Evolutionary conservation across 1,140 invertebrate genomes (phyloP).

Genomic region (Teleopsis dalmanni): DNA sequence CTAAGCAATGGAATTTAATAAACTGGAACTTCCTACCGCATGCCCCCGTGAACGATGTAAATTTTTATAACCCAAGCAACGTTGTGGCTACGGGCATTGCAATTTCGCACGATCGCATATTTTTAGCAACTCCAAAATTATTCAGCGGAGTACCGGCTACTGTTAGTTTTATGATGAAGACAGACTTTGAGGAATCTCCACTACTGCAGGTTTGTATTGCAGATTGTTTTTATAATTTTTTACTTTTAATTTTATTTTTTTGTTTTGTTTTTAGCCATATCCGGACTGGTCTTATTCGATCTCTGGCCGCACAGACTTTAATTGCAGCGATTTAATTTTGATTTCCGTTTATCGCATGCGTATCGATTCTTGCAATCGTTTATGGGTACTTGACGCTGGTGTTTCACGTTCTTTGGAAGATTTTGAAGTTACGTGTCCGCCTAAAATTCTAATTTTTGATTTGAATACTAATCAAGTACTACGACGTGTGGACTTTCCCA

Average conservation of each 20-base stretch:
- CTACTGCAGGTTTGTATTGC: slow-evolving; percentile 47
- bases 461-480: slow-evolving; percentile 60
- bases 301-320: slow-evolving; percentile 57
- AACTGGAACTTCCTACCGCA: slow-evolving; percentile 58
- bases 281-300: slow-evolving; percentile 72
- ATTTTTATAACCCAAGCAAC: slow-evolving; percentile 59
- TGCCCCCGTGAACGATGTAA: slow-evolving; percentile 45
- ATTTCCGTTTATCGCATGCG: slow-evolving; percentile 69
- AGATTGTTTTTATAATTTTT: not conserved
- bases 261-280: slow-evolving; percentile 52
- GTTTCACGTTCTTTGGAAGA: slow-evolving; percentile 67
- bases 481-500: slow-evolving; percentile 51
- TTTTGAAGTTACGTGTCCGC: slow-evolving; percentile 64
- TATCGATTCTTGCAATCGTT: slow-evolving; percentile 63
- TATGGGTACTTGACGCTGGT: slow-evolving; percentile 67
- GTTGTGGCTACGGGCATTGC: slow-evolving; percentile 68
- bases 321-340: slow-evolving; percentile 63
- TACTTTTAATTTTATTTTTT: not conserved
- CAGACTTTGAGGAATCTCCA: slow-evolving; percentile 57
- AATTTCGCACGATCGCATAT: slow-evolving; percentile 60
- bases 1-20: slow-evolving; percentile 66
- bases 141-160: slow-evolving; percentile 66
- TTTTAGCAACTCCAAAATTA: slow-evolving; percentile 62
- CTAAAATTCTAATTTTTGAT: slow-evolving; percentile 73
- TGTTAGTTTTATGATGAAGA: slow-evolving; percentile 56